phyloP scores from a whole-genome alignment of 2,888 invertebrate species.

The Hermaeophaga mercurialis region DNA sequence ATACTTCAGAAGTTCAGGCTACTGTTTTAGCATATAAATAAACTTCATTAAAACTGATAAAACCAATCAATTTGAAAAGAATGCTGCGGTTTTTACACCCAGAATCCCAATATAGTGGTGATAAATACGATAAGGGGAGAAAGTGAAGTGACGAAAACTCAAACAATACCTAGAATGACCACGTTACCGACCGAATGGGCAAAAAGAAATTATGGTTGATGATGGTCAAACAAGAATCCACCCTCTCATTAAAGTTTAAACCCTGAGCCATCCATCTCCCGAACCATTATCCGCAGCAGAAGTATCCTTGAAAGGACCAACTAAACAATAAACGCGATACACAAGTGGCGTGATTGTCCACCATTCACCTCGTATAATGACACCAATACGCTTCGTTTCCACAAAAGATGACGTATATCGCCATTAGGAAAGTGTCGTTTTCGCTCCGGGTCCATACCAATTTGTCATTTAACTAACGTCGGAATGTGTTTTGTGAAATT shows the following conservation, averaged over 20 bases:
- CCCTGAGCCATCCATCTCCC: slow-evolving; percentile 34
- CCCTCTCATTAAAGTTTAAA: slow-evolving; percentile 33
- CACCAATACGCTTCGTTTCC: slow-evolving; percentile 50
- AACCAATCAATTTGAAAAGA: no score
- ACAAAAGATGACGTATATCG: slow-evolving; percentile 53
- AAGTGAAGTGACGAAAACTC: not conserved
- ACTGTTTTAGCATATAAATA: no score
- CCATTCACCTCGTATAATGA: slow-evolving; percentile 46
- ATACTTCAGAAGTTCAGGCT: no score
- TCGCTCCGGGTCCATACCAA: slow-evolving; percentile 44
- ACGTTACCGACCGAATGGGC: not conserved
- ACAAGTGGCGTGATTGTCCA: slow-evolving; percentile 26
- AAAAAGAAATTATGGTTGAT: slow-evolving; percentile 6
- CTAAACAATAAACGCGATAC: slow-evolving; percentile 38
- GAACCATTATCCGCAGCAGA: slow-evolving; percentile 30
- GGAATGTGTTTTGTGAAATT: slow-evolving; percentile 49
- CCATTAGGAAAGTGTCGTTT: slow-evolving; percentile 51
- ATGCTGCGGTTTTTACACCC: no score
- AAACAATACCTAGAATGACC: slow-evolving; percentile 10
- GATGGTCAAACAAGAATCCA: slow-evolving; percentile 16
- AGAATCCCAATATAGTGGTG: slow-evolving; percentile 1
- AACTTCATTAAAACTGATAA: no score
- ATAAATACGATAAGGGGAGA: not conserved
- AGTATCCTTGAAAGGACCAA: slow-evolving; percentile 38
- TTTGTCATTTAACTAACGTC: slow-evolving; percentile 45